Conservation (phyloP, 2,113 vertebrate species). For the Paradoxurus hermaphroditus region DNA sequence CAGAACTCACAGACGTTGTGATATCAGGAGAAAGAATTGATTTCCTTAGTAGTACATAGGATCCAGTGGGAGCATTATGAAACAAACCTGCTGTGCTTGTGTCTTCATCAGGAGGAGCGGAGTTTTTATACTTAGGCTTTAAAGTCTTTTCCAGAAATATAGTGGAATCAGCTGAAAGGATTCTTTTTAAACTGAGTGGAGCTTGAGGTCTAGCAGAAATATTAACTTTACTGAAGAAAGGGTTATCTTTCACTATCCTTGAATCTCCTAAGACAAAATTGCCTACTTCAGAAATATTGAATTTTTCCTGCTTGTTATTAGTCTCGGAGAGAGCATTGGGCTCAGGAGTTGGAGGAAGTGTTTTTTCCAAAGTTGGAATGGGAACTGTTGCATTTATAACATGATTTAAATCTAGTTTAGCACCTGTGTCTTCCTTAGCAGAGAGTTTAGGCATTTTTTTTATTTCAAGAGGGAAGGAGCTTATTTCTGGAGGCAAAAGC, state of each 20-base stretch:
- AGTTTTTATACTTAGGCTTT: background rate
- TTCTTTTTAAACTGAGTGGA: background rate
- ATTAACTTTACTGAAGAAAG: background rate
- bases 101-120: background rate
- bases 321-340: background rate
- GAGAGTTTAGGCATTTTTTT: background rate
- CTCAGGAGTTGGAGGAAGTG: background rate
- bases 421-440: background rate
- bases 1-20: background rate
- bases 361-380: background rate
- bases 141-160: background rate
- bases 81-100: background rate
- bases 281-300: background rate
- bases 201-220: background rate
- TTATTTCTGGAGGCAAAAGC: background rate
- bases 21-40: background rate
- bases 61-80: background rate
- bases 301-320: background rate
- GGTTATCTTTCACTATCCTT: background rate
- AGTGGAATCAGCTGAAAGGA: background rate
- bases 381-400: background rate
- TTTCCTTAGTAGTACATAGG: background rate
- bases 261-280: background rate
- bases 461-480: background rate
- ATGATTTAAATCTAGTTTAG: background rate